phyloP scores from a whole-genome alignment of 1,140 invertebrate genomes.

The Hypothenemus hampei region DNA sequence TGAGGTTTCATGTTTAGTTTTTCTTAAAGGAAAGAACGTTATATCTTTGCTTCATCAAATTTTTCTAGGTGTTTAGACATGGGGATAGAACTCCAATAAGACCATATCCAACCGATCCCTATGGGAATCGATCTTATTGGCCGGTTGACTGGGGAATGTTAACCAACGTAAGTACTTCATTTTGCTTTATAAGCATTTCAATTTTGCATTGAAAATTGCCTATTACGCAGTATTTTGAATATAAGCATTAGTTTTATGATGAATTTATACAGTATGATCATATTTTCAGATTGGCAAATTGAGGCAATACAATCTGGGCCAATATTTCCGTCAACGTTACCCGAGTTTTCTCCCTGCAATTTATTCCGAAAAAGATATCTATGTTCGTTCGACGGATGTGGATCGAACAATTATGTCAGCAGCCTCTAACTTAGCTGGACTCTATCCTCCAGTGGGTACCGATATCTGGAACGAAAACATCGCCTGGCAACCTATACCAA shows the following conservation, averaged over 20 bases:
- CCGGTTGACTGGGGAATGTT: constrained; percentile 72
- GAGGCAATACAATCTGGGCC: constrained; percentile 73
- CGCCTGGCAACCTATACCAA: constrained; percentile 84
- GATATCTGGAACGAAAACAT: constrained; percentile 65
- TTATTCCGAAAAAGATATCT: constrained; percentile 48
- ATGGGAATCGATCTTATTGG: constrained; percentile 63
- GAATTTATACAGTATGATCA: constrained; percentile 1
- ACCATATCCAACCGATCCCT: constrained; percentile 74
- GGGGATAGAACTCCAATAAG: constrained; percentile 75
- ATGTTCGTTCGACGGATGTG: constrained; percentile 68
- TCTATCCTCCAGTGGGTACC: constrained; percentile 60
- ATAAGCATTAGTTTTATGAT: no score
- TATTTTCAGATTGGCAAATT: constrained; percentile 63
- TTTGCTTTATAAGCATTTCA: no score
- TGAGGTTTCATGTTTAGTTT: not conserved
- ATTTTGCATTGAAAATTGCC: no score
- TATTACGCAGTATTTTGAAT: no score
- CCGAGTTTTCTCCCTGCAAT: constrained; percentile 49
- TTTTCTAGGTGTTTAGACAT: constrained; percentile 54
- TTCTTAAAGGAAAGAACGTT: no score
- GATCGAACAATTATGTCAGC: constrained; percentile 90
- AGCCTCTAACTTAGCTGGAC: constrained; percentile 73
- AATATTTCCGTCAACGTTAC: constrained; percentile 72
- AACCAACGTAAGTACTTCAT: constrained; percentile 60
- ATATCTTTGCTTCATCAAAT: no score